Percentiles rank a stretch among this genome's conserved stretches.
Evolutionary conservation across 1,140 invertebrate genomes (phyloP).

Genomic region (Pachypeltis micranthus): DNA sequence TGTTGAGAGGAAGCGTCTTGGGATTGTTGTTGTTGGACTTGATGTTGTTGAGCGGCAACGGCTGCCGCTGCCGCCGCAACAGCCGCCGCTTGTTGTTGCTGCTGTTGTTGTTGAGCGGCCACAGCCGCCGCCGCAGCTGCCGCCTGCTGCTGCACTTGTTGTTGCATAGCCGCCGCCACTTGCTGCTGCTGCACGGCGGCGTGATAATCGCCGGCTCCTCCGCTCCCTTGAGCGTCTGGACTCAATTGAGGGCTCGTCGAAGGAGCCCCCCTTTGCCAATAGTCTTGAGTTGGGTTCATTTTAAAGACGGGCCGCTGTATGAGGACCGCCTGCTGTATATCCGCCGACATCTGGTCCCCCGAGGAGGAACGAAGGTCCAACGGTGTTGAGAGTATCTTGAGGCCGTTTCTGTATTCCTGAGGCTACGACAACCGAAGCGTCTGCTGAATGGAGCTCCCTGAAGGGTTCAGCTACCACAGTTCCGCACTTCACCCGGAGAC

Average conservation of each 20-base stretch:
- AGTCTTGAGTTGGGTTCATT: conserved; percentile 30
- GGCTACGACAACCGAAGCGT: too few species aligned
- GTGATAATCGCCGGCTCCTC: conserved; percentile 14
- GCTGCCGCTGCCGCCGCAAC: conserved; percentile 18
- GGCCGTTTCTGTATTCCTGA: conserved; percentile 8
- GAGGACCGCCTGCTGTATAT: conserved; percentile 29
- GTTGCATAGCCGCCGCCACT: conserved; percentile 10
- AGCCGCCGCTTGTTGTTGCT: conserved; percentile 22
- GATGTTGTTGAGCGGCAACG: conserved; percentile 23
- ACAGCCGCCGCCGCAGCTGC: conserved; percentile 11
- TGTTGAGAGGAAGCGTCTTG: conserved; percentile 10
- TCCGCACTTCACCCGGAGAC: conserved; percentile 5
- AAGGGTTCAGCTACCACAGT: conserved; percentile 1
- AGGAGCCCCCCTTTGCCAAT: conserved; percentile 27
- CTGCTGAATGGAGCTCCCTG: background rate
- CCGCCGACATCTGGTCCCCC: conserved; percentile 26
- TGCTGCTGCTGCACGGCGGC: conserved; percentile 16
- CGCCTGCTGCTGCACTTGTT: background rate
- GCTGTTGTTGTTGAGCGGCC: conserved; percentile 14
- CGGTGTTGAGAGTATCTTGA: conserved; percentile 29
- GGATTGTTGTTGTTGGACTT: conserved; percentile 22
- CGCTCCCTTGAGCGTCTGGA: conserved; percentile 16
- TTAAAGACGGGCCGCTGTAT: conserved; percentile 32
- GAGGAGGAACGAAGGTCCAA: conserved; percentile 29
- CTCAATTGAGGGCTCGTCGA: conserved; percentile 16